Conservation (phyloP, 2,888 invertebrate species). For the Flabesymbios commensalis region DNA sequence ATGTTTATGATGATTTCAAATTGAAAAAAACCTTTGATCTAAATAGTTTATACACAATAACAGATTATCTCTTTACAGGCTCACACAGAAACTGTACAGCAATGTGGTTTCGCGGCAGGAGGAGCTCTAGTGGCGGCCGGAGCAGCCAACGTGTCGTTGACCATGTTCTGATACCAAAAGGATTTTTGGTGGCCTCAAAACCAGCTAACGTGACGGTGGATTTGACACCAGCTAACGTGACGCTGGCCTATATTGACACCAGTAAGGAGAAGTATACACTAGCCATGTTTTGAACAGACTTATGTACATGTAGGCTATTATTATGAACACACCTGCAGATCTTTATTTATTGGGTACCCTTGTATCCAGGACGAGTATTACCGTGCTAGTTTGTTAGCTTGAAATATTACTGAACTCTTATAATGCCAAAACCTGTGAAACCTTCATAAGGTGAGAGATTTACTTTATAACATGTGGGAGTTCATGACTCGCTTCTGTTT, state of each 20-base stretch:
- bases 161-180: constrained; percentile 14
- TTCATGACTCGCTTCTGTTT: too few species aligned
- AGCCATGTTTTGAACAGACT: too few species aligned
- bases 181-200: neutral
- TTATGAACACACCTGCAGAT: too few species aligned
- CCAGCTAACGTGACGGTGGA: neutral
- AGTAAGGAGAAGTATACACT: too few species aligned
- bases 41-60: neutral
- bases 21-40: neutral
- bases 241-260: neutral
- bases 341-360: too few species aligned
- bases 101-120: constrained; percentile 54
- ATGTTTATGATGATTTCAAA: neutral
- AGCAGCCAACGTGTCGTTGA: constrained; percentile 34
- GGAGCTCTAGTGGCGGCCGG: constrained; percentile 55
- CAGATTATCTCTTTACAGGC: constrained; percentile 40
- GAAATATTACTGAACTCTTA: too few species aligned
- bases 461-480: too few species aligned
- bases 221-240: neutral
- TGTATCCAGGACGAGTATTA: too few species aligned
- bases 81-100: constrained; percentile 50
- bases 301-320: too few species aligned
- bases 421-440: too few species aligned
- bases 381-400: too few species aligned
- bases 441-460: too few species aligned